phyloP scores from a whole-genome alignment of 2,113 vertebrate species.

The Pyxicephalus adspersus region DNA sequence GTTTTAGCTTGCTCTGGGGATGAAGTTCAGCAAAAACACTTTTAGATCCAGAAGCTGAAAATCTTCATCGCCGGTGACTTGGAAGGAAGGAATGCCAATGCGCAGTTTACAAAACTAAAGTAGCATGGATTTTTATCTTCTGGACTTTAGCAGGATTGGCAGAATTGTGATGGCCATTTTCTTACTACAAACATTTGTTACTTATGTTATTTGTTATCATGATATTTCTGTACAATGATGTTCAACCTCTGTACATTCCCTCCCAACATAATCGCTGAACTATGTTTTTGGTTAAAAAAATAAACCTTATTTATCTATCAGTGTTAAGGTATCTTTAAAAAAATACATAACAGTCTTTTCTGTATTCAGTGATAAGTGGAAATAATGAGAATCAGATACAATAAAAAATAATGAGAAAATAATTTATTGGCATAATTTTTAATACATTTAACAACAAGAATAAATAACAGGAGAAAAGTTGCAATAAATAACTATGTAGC shows the following conservation, averaged over 20 bases:
- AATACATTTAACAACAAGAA: background rate
- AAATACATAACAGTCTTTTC: background rate
- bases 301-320: no score
- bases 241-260: background rate
- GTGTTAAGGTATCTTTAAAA: background rate
- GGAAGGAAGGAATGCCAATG: background rate
- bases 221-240: background rate
- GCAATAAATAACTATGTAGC: background rate
- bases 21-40: slow-evolving; percentile 68
- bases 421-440: background rate
- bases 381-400: background rate
- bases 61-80: background rate
- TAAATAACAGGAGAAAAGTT: background rate
- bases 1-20: slow-evolving; percentile 80
- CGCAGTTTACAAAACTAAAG: background rate
- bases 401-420: background rate
- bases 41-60: background rate
- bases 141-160: background rate
- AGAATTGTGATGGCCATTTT: background rate
- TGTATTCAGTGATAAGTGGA: background rate
- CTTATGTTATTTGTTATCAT: background rate
- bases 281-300: no score
- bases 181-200: background rate
- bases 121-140: background rate
- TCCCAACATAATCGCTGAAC: background rate